Percentiles rank a stretch among this genome's conserved stretches.
Conservation (phyloP, 2,797 vertebrate species). For the Spea hammondii region DNA sequence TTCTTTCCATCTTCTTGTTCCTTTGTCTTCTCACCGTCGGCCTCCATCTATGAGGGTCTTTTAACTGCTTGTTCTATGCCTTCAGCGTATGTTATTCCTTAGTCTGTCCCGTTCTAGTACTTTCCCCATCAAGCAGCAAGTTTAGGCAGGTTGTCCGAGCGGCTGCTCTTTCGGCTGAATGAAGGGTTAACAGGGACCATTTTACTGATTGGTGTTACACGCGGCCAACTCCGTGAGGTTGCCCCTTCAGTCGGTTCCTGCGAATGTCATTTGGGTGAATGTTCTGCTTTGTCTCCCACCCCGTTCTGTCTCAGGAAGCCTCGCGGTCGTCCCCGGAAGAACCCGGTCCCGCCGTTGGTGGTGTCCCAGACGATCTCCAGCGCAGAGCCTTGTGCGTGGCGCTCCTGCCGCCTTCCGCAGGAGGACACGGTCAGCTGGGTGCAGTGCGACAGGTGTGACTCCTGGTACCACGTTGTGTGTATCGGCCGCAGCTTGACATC, state of each 20-base stretch:
- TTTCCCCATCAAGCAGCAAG: no score
- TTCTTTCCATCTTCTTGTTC: neutral
- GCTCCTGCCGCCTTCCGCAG: slow-evolving; percentile 72
- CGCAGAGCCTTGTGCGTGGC: slow-evolving; percentile 74
- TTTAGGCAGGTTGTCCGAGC: no score
- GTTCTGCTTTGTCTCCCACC: neutral
- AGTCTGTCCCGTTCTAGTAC: no score
- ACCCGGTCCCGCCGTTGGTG: slow-evolving; percentile 62
- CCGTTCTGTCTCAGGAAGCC: slow-evolving; percentile 65
- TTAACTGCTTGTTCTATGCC: neutral
- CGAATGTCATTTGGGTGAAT: no score
- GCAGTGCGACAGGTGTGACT: slow-evolving; percentile 83
- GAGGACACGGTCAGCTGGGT: slow-evolving; percentile 87
- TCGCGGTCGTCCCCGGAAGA: slow-evolving; percentile 75
- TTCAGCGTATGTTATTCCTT: no score
- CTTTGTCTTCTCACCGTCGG: neutral
- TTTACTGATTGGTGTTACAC: no score
- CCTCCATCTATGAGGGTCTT: neutral
- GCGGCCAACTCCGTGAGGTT: no score
- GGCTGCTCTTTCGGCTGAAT: no score
- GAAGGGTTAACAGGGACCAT: no score
- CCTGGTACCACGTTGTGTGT: slow-evolving; percentile 82
- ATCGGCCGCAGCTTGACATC: slow-evolving; percentile 72
- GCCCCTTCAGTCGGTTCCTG: no score
- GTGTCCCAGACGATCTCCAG: slow-evolving; percentile 38